Percentiles rank a stretch among this genome's conserved stretches.
These are phyloP conservation scores for Squalus acanthias DNA, from an alignment of 2,797 vertebrate species.

Conservation along the genomic window DNA sequence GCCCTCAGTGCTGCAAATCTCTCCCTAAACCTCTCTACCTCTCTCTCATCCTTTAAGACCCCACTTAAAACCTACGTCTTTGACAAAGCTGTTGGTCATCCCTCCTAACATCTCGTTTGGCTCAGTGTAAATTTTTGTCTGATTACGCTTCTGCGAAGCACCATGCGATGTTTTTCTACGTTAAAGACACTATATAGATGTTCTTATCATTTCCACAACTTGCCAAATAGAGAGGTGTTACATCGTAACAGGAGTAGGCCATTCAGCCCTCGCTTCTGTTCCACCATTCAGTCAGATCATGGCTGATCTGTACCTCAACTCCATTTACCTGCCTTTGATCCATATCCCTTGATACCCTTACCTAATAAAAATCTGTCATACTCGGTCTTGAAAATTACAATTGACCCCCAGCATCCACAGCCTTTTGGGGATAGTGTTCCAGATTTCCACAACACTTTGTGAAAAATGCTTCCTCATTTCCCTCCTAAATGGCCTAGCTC, in stretches of 20 bases:
- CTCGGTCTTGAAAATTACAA: background rate
- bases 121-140: background rate
- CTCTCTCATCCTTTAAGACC: too few relatives aligned
- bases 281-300: background rate
- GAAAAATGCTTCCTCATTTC: background rate
- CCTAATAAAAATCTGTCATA: background rate
- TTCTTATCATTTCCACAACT: background rate
- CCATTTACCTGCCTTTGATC: background rate
- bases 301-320: background rate
- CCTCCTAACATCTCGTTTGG: background rate
- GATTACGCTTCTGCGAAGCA: background rate
- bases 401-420: background rate
- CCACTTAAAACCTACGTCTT: too few relatives aligned
- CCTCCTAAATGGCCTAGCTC: background rate
- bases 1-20: too few relatives aligned
- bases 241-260: background rate
- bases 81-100: background rate
- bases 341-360: background rate
- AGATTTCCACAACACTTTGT: background rate
- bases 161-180: background rate
- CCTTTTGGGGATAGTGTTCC: background rate
- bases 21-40: background rate
- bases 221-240: background rate
- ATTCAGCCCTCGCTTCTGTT: background rate
- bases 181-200: background rate